Evolutionary conservation across 1,140 invertebrate genomes (phyloP), one percentile per base, ranked within the genome.

Genomic region (Polyergus mexicanus): DNA sequence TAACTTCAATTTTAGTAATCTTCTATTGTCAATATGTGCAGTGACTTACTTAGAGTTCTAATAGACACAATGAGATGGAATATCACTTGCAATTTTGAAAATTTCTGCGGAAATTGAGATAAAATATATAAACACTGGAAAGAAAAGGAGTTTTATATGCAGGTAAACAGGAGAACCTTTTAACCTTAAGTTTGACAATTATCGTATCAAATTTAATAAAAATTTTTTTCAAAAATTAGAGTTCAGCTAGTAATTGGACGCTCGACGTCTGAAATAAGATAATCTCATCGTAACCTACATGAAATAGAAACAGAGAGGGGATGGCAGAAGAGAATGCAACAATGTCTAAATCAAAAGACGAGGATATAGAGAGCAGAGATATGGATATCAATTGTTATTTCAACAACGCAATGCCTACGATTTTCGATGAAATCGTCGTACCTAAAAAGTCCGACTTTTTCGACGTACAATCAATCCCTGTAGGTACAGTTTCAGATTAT

Each of bases 381-480:
- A 32, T 68, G 0, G 89, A 88, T 54, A 65, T 95, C 0, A 93
- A 92, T 62, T 92, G 92, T 77, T 95, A 95, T 65, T 95, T 95
- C 66, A 93, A 94, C 58, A 94, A 91, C 56, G 92, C 88, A n/a
- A 89, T 90, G 0, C 93, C 89, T 6, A 94, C 94, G 11, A 94
- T 95, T 56, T 95, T 95, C 58, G 94, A 95, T 22, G 94, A 95
- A 44, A 94, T 95, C n/a, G 92, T 93, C 0, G 89, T 93, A 0
- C 90, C 92, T 0, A 92, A 91, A 3, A 90, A 88, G 25, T 35
- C 88, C 28, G 89, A 92, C 47, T 91, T 92, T 19, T 92, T 92
- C 25, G 86, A 90, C 1, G 16, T 78, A 2, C 87, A 86, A 35
- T 47, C 84, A 41, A 38, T 35, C 2, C 65, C 81, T 8, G 66